Evolutionary conservation across 2,888 invertebrate species (phyloP).

Genomic region (Agonopterix alstromeriana): DNA sequence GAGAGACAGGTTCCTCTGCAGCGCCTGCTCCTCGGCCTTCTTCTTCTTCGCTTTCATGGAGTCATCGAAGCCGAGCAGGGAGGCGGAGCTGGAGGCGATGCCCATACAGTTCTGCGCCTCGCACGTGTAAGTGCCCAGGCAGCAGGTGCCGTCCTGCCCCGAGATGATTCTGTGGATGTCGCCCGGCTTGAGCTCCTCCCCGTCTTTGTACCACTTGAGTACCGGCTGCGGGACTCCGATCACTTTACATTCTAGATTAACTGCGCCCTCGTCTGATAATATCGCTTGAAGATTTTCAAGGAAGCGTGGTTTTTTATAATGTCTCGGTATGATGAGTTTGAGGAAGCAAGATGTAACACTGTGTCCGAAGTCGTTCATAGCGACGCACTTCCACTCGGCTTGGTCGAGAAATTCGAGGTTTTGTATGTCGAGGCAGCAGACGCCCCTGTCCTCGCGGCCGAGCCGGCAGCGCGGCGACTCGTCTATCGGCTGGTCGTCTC

Average conservation of each 20-base stretch:
- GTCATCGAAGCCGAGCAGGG: constrained; percentile 91
- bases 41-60: constrained; percentile 75
- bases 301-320: constrained; percentile 92
- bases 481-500: constrained; percentile 88
- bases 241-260: constrained; percentile 94
- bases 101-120: constrained; percentile 96
- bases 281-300: constrained; percentile 90
- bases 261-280: constrained; percentile 91
- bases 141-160: constrained; percentile 93
- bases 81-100: constrained; percentile 90
- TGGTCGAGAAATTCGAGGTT: constrained; percentile 89
- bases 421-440: constrained; percentile 83
- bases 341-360: constrained; percentile 92
- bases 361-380: constrained; percentile 92
- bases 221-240: constrained; percentile 93
- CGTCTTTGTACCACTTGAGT: constrained; percentile 96
- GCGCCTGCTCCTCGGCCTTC: constrained; percentile 62
- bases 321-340: constrained; percentile 89
- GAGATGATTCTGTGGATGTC: constrained; percentile 94
- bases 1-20: constrained; percentile 87
- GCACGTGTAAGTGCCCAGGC: constrained; percentile 92
- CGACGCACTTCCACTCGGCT: constrained; percentile 95
- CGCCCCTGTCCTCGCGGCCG: constrained; percentile 81
- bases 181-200: constrained; percentile 91
- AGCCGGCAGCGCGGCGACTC: constrained; percentile 80